These are phyloP conservation scores for Laspeyria flexula DNA, from an alignment of 2,888 invertebrate genomes.

Conservation along the genomic window DNA sequence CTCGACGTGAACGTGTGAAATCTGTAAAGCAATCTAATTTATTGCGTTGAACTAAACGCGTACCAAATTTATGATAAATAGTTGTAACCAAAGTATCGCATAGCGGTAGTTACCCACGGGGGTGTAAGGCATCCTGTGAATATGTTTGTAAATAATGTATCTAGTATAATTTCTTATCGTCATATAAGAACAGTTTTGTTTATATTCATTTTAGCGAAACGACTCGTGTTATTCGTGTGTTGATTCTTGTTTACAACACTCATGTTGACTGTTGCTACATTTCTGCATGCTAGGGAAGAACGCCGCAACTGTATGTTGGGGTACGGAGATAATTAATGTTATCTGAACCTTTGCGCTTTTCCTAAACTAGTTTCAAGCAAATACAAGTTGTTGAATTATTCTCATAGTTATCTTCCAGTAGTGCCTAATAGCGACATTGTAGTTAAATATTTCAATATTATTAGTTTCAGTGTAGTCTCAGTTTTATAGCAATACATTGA, in stretches of 20 bases:
- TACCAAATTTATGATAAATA: constrained; percentile 62
- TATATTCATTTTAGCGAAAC: constrained; percentile 37
- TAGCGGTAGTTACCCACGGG: constrained; percentile 59
- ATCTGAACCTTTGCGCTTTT: no score
- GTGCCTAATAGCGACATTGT: no score
- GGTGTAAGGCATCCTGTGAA: constrained; percentile 37
- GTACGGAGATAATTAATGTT: no score
- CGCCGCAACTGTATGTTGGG: no score
- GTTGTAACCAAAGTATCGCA: constrained; percentile 51
- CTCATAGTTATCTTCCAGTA: no score
- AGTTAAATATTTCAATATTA: no score
- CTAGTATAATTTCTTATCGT: constrained; percentile 38
- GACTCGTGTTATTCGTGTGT: constrained; percentile 43
- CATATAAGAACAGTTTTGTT: constrained; percentile 52
- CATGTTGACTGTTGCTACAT: constrained; percentile 20
- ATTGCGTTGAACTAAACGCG: constrained; percentile 43
- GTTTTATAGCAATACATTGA: no score
- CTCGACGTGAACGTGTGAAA: constrained; percentile 23
- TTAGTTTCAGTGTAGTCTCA: no score
- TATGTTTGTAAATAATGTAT: constrained; percentile 56
- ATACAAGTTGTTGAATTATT: no score
- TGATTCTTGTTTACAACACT: constrained; percentile 28
- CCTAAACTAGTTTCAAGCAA: no score
- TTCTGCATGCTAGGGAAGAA: no score
- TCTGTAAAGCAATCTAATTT: constrained; percentile 41